Base-by-base conservation (phyloP, 2,797 vertebrate species). In the Enteromius thamalakanensis region DNA sequence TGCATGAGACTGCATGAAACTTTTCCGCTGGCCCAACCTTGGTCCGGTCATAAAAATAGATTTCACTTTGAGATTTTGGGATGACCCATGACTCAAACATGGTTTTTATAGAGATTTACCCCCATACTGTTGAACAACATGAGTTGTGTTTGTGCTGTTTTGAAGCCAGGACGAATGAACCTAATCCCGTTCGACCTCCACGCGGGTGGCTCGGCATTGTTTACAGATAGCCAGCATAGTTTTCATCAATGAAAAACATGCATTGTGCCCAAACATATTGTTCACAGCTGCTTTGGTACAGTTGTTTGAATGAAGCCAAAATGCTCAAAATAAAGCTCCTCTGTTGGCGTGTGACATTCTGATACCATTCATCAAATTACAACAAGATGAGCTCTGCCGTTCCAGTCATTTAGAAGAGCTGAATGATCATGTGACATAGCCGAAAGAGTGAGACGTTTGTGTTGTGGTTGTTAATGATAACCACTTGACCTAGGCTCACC, bases 401-500 rank as follows among this genome's bases (percentile, higher is more conserved):
- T 79, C 71, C 80, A 82, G 72, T 15, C 23, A 14, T 82, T 86
- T 76, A 79, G 71, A 26, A 37, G 23, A 77, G 7, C 19, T 67
- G 34, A 55, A 9, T 37, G 14, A 47, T 80, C 84, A 84, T 60
- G 69, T 78, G 62, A 79, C 47, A 37, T 67, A 42, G 34, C 49
- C 15, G 6, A 86, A 70, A 74, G 78, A 3, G 15, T 65, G 42
- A 68, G 42, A 29, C 11, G 3, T 77, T 77, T 64, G n/a, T 53
- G 80, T 53, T 85, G 65, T 53, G 70, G 49, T 70, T 65, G 34
- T 80, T 75, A 68, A 29, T 72, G 40, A 62, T 29, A 64, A 9
- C 87, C 90, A 87, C 85, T 87, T 92, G 90, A 87, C 87, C 85
- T 70, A 15, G n/a, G 32, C 19, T 79, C 79, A 84, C 84, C 84